These are phyloP conservation scores for Pentamera pediparva DNA, from an alignment of 53 echinoderm and acorn worm species.

Conservation along the genomic window DNA sequence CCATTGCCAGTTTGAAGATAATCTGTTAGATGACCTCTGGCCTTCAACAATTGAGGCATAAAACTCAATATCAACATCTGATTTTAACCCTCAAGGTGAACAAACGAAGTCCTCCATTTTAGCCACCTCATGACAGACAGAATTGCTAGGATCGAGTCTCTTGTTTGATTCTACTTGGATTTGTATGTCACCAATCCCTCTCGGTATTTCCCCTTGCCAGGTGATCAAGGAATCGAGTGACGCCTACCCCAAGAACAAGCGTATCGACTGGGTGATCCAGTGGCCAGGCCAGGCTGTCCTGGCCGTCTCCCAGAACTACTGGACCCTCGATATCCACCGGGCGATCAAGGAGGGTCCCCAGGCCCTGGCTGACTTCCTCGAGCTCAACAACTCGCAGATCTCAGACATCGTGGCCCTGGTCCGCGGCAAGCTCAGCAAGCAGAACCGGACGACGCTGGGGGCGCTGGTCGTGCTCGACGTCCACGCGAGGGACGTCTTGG, in stretches of 20 bases:
- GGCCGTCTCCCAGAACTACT: conserved; percentile 83
- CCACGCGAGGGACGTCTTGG: conserved; percentile 88
- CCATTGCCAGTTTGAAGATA: no score
- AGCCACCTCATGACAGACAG: no score
- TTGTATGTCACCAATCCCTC: no score
- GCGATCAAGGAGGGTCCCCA: conserved; percentile 71
- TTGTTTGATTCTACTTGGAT: no score
- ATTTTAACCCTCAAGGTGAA: no score
- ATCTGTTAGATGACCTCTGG: no score
- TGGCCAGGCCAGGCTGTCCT: conserved; percentile 97
- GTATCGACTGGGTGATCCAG: conserved; percentile 83
- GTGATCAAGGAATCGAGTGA: conserved; percentile 88
- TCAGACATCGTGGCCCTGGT: conserved; percentile 95
- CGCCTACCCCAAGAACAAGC: conserved; percentile 62
- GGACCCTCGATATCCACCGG: conserved; percentile 91
- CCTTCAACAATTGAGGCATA: no score
- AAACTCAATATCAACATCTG: no score
- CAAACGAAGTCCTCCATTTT: no score
- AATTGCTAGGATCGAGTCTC: no score
- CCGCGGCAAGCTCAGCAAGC: conserved; percentile 96
- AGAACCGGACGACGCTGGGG: conserved; percentile 96
- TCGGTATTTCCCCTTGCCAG: no score
- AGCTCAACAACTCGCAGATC: conserved; percentile 86
- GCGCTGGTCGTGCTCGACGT: conserved; percentile 97
- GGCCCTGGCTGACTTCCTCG: conserved; percentile 68